Base-by-base conservation (phyloP, 2,797 vertebrate genomes). In the Tokudaia muenninki region DNA sequence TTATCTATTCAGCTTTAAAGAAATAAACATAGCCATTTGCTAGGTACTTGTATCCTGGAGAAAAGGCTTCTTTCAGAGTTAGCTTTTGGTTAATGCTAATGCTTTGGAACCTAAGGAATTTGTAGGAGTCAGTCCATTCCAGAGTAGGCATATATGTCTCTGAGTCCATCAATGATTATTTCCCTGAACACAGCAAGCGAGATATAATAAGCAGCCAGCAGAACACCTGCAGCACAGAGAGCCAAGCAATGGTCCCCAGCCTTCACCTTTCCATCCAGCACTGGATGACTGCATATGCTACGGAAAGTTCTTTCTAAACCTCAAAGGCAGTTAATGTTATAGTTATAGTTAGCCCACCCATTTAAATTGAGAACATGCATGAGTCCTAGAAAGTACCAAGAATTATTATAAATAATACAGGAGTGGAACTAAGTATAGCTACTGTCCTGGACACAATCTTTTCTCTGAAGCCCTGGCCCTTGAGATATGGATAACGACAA, bases 351-450 rank as follows among this genome's bases (percentile, higher is more conserved):
- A 75, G 57, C 17, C 3, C 82, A 44, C 16, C 3, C 44, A 55
- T 37, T 95, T 92, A 92, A 86, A 78, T 1, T 29, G 11, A 84
- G 67, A 90, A 94, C 22, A 63, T 22, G 92, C 44, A 84, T 2
- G 2, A 14, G 19, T 70, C 70, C 93, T 96, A 61, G 86, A 83
- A 80, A 96, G 57, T 65, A 75, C 61, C 90, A 90, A 2, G 61
- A 82, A 80, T 94, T 59, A 59, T 55, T 90, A 80, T 44, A 92
- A 95, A 88, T 47, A 88, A 83, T 6, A 34, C 3, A 90, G 59
- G 34, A 31, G n/a, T 88, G 78, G 31, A 37, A 75, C 70, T 75
- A 83, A 88, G 22, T 74, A 86, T 0, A 94, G 37, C 78, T 84
- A 95, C 82, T 86, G 13, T n/a, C 79, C 72, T 63, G 91, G 57